A percentile compares a stretch with the other conserved stretches of the same genome.
These are phyloP conservation scores for Pachyrhynchus sulphureomaculatus DNA, from an alignment of 1,140 invertebrate species.

Conservation along the genomic window DNA sequence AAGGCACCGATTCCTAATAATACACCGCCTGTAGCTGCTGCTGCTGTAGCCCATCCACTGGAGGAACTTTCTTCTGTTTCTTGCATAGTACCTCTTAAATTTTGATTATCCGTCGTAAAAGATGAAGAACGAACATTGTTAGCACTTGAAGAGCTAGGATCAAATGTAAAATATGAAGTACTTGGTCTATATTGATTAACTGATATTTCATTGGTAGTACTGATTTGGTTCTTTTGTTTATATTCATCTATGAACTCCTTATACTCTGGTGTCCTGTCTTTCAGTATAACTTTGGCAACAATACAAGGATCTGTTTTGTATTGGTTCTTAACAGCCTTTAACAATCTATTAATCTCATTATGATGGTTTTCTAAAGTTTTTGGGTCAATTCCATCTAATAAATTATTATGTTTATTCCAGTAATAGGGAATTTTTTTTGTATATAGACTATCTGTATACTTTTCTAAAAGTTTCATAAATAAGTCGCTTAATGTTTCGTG, in stretches of 20 bases:
- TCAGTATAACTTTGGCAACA: conserved; percentile 1
- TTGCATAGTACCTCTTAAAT: too few relatives aligned
- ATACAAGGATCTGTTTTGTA: background rate
- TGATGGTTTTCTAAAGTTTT: background rate
- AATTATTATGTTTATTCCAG: conserved; percentile 53
- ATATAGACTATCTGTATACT: conserved; percentile 46
- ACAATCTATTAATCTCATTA: background rate
- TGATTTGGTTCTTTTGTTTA: background rate
- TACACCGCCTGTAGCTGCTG: background rate
- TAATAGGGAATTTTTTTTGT: conserved; percentile 51
- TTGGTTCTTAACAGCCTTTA: background rate
- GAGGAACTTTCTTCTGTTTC: background rate
- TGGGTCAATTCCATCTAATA: conserved; percentile 29
- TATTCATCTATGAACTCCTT: background rate
- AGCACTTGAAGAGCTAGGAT: too few relatives aligned
- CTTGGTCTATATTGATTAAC: background rate
- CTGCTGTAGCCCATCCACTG: background rate
- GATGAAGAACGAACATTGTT: too few relatives aligned
- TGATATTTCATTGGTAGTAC: background rate
- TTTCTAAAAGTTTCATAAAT: conserved; percentile 48
- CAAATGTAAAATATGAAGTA: background rate
- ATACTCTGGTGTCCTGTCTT: background rate
- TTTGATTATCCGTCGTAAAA: too few relatives aligned
- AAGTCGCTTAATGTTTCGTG: background rate
- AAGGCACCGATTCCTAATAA: background rate